A percentile compares a stretch with the other conserved stretches of the same genome.
Evolutionary conservation across 64 coral and sea anemone genomes (phyloP).

Genomic region (Hydrozoanthus tunicans): DNA sequence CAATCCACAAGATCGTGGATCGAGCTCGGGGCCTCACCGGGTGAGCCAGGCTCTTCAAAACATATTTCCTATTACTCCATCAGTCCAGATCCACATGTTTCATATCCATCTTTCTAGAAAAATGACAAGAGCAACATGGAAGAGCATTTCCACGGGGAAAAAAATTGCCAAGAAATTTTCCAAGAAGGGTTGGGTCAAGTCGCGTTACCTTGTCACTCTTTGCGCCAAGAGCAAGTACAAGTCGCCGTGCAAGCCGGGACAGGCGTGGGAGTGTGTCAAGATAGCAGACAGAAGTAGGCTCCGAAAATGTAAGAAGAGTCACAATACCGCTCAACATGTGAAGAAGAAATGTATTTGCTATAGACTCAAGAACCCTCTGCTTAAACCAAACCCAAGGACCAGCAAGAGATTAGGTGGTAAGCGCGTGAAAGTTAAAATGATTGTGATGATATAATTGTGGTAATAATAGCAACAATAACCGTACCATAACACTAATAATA

Average conservation of each 20-base stretch:
- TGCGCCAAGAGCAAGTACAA: constrained; percentile 50
- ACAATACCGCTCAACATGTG: not conserved
- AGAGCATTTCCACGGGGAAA: constrained; percentile 2
- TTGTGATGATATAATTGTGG: no score
- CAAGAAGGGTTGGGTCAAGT: constrained; percentile 32
- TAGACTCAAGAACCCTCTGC: constrained; percentile 27
- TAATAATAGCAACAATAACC: no score
- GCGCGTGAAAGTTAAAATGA: not conserved
- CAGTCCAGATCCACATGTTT: not conserved
- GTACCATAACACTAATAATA: no score
- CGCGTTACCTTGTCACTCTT: constrained; percentile 29
- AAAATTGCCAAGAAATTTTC: constrained; percentile 12
- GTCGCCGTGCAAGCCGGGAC: constrained; percentile 60
- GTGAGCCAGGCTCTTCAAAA: no score
- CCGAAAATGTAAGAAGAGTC: constrained; percentile 78
- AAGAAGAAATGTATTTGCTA: constrained; percentile 76
- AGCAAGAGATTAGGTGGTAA: constrained; percentile 36
- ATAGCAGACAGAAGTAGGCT: constrained; percentile 54
- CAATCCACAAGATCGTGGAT: no score
- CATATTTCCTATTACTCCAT: not conserved
- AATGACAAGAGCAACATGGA: constrained; percentile 54
- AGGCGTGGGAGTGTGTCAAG: constrained; percentile 74
- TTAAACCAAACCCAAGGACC: not conserved
- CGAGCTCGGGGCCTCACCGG: no score
- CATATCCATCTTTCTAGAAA: constrained; percentile 50